Conservation (phyloP, 2,888 invertebrate genomes). For the Hirtodrosophila histrioides region DNA sequence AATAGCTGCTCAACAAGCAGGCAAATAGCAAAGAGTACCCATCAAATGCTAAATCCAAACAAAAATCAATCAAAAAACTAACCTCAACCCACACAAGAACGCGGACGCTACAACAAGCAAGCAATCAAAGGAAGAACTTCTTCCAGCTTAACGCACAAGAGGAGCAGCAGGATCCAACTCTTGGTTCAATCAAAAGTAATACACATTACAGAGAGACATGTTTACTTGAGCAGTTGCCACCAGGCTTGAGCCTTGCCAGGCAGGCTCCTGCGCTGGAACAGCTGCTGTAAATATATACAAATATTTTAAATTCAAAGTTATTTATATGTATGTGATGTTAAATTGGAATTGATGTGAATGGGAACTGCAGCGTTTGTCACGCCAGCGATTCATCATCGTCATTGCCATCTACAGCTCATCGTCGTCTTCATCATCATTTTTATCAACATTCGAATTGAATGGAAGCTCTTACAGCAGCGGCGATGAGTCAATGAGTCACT, state of each 20-base stretch:
- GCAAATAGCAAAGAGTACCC: constrained; percentile 34
- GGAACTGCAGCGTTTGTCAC: constrained; percentile 52
- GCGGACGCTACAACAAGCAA: constrained; percentile 20
- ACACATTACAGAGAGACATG: constrained; percentile 46
- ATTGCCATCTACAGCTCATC: constrained; percentile 39
- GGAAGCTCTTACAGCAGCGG: constrained; percentile 39
- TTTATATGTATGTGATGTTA: constrained; percentile 68
- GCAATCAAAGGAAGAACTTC: constrained; percentile 46
- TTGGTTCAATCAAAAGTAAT: constrained; percentile 54
- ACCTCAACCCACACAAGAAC: constrained; percentile 14
- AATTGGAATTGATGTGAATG: constrained; percentile 61
- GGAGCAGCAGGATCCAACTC: constrained; percentile 10
- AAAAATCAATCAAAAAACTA: constrained; percentile 62
- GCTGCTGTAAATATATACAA: constrained; percentile 38
- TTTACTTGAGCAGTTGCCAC: constrained; percentile 34
- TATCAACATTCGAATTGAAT: constrained; percentile 44
- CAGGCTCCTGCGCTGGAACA: constrained; percentile 3
- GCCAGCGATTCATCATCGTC: constrained; percentile 70
- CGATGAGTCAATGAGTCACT: constrained; percentile 41
- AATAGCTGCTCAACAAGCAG: constrained; percentile 32
- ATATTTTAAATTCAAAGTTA: constrained; percentile 67
- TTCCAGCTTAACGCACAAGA: constrained; percentile 33
- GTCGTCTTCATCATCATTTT: constrained; percentile 29
- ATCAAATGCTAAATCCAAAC: constrained; percentile 49
- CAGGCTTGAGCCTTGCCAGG: not conserved